Percentiles rank a stretch among this genome's conserved stretches.
Conservation (phyloP, 1,140 invertebrate genomes). For the Andrena cerasifolii region DNA sequence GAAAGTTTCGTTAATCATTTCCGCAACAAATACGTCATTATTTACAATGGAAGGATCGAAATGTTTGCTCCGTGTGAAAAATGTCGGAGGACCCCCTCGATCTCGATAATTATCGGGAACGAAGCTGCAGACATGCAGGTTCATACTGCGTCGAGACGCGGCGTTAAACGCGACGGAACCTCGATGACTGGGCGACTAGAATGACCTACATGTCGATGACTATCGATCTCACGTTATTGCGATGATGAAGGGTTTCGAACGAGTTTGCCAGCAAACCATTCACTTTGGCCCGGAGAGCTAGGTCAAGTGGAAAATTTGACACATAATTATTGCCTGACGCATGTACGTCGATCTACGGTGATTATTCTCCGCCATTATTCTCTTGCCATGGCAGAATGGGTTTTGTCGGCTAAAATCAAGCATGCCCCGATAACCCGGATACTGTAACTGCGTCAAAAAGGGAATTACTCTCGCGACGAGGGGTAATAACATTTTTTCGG, state of each 20-base stretch:
- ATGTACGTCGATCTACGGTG: slow-evolving; percentile 6
- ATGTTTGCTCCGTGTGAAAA: not conserved
- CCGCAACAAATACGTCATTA: not conserved
- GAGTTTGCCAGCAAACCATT: slow-evolving; percentile 49
- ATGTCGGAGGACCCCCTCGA: not conserved
- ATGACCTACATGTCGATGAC: slow-evolving; percentile 65
- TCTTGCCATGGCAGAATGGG: not conserved
- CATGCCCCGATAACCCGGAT: not conserved
- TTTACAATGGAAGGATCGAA: not conserved
- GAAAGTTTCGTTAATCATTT: not conserved
- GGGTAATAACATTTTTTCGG: not conserved
- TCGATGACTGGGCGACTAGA: slow-evolving; percentile 50
- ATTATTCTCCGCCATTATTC: slow-evolving; percentile 10
- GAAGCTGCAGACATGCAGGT: slow-evolving; percentile 6
- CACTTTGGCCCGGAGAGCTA: slow-evolving; percentile 13
- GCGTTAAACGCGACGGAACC: slow-evolving; percentile 39
- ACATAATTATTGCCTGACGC: slow-evolving; percentile 33
- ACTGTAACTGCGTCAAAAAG: not conserved
- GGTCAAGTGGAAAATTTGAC: slow-evolving; percentile 63
- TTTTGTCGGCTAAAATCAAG: not conserved
- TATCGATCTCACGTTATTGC: slow-evolving; percentile 53
- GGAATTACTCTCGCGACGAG: not conserved
- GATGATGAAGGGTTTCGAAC: slow-evolving; percentile 59
- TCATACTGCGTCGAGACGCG: slow-evolving; percentile 2
- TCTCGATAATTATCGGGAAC: slow-evolving; percentile 17